Conservation (phyloP, 2,113 vertebrate genomes). For the Glaucidium brasilianum region DNA sequence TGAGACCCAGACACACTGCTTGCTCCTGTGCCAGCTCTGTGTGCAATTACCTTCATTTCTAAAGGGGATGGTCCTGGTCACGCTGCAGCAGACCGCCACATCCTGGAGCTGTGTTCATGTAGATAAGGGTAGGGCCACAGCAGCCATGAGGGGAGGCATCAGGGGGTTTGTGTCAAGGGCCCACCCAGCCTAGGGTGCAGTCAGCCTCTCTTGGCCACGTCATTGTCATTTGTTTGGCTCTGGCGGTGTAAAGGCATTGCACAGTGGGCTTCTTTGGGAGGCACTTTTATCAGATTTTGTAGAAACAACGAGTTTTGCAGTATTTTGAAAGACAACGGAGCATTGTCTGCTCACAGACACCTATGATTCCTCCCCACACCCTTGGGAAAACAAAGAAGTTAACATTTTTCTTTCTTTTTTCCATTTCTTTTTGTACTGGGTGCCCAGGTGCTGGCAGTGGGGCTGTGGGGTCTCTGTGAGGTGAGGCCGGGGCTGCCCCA, state of each 20-base stretch:
- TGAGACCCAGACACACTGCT: fast-evolving
- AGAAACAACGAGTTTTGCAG: not conserved
- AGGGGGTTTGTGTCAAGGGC: too few relatives aligned
- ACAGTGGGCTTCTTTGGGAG: not conserved
- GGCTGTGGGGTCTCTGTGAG: not conserved
- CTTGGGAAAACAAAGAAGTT: not conserved
- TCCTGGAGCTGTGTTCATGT: too few relatives aligned
- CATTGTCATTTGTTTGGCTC: not conserved
- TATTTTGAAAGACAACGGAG: fast-evolving
- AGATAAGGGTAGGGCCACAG: fast-evolving
- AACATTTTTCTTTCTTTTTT: not conserved
- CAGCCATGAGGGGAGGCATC: not conserved
- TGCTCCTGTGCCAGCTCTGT: not conserved
- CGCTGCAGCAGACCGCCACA: not conserved
- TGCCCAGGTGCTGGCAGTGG: not conserved
- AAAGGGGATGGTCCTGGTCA: not conserved
- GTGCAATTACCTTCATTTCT: not conserved
- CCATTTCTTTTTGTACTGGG: fast-evolving
- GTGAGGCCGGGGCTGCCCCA: fast-evolving
- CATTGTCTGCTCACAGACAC: not conserved
- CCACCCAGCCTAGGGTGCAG: not conserved
- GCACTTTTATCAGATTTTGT: not conserved
- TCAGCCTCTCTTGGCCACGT: not conserved
- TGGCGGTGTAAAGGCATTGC: not conserved
- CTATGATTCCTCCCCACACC: not conserved